A percentile compares a stretch with the other conserved stretches of the same genome.
Evolutionary conservation across 1,140 invertebrate genomes (phyloP).

Genomic region (Philotrypesis tridentata): DNA sequence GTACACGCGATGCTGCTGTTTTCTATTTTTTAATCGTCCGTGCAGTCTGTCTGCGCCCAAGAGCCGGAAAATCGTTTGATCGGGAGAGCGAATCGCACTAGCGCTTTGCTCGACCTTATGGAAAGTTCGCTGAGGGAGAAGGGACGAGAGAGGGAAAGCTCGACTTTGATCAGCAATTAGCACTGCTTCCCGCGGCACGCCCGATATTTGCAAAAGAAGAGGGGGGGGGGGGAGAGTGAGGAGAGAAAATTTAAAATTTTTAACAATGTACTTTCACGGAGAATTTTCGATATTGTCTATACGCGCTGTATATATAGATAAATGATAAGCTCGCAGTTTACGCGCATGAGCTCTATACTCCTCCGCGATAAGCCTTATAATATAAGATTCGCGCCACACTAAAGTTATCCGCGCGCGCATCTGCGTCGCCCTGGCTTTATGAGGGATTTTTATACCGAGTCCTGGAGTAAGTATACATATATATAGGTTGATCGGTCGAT

Average conservation of each 20-base stretch:
- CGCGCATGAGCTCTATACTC: too few relatives aligned
- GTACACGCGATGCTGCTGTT: too few relatives aligned
- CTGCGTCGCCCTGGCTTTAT: background rate
- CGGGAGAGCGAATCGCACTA: background rate
- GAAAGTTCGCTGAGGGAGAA: slow-evolving; percentile 31
- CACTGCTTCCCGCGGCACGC: slow-evolving; percentile 14
- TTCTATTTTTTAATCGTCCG: background rate
- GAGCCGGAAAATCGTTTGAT: slow-evolving; percentile 48
- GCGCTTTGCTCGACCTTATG: slow-evolving; percentile 32
- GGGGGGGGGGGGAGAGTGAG: background rate
- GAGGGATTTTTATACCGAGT: background rate
- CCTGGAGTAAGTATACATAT: background rate
- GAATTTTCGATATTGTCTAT: slow-evolving; percentile 8
- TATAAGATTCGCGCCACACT: slow-evolving; percentile 8
- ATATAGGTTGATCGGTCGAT: background rate
- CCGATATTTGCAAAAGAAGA: slow-evolving; percentile 49
- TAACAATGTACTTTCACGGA: background rate
- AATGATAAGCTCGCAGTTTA: slow-evolving; percentile 14
- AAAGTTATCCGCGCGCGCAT: slow-evolving; percentile 16
- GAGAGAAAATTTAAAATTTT: background rate
- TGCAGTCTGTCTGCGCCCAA: slow-evolving; percentile 14
- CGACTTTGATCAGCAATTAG: slow-evolving; percentile 59
- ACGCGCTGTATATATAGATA: slow-evolving; percentile 2
- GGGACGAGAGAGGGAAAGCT: background rate
- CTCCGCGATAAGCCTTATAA: background rate